A percentile compares a stretch with the other conserved stretches of the same genome.
Conservation (phyloP, 2,113 vertebrate genomes). For the Dascyllus trimaculatus region DNA sequence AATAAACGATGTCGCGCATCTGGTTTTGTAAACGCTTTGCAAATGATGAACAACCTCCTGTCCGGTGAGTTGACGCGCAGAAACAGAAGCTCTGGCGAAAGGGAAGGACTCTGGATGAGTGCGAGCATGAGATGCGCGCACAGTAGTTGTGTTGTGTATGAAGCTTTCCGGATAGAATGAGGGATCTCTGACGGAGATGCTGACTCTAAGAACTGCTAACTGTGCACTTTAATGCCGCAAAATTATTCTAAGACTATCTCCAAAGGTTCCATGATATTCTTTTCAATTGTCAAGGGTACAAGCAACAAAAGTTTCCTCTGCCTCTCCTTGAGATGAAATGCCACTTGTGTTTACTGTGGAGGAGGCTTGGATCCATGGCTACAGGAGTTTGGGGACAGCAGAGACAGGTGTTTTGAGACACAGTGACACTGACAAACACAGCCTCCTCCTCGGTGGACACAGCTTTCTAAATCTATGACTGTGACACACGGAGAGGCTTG, state of each 20-base stretch:
- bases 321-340: slow-evolving; percentile 37
- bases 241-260: too few species aligned
- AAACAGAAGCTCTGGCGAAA: background rate
- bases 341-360: slow-evolving; percentile 48
- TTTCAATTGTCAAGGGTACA: background rate
- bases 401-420: slow-evolving; percentile 71
- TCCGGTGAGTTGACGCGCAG: slow-evolving; percentile 3
- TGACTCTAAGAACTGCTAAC: slow-evolving; percentile 1
- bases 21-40: background rate
- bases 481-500: slow-evolving; percentile 62
- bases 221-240: background rate
- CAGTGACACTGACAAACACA: slow-evolving; percentile 13
- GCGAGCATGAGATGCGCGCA: slow-evolving; percentile 8
- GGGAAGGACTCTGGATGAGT: slow-evolving; percentile 17
- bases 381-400: slow-evolving; percentile 34
- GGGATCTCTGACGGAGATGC: background rate
- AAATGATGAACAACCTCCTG: background rate
- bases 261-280: too few species aligned
- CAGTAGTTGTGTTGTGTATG: background rate
- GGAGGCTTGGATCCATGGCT: slow-evolving; percentile 37
- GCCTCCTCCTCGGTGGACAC: slow-evolving; percentile 22
- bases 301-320: background rate
- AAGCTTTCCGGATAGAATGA: slow-evolving; percentile 26
- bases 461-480: slow-evolving; percentile 70
- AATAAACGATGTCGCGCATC: background rate